Percentiles rank a stretch among this genome's conserved stretches.
phyloP scores from a whole-genome alignment of 2,888 invertebrate species.

The Trachelus iudaicus region DNA sequence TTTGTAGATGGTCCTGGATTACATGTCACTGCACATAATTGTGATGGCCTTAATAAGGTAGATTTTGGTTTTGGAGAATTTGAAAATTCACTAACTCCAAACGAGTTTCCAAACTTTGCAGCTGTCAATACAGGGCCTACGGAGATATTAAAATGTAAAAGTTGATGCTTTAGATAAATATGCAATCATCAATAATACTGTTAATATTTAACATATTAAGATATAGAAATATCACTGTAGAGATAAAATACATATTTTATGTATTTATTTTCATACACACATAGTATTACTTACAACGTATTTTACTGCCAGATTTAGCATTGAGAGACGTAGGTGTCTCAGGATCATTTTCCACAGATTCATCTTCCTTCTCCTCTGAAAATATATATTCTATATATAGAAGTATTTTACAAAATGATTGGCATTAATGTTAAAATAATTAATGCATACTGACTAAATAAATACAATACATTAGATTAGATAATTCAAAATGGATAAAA shows the following conservation, averaged over 20 bases:
- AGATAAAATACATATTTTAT: neutral
- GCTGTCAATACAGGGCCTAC: slow-evolving; percentile 46
- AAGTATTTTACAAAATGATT: neutral
- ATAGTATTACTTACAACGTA: slow-evolving; percentile 34
- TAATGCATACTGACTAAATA: neutral
- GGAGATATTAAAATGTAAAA: neutral
- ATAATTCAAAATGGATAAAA: neutral
- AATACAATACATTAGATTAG: neutral
- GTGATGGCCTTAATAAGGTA: slow-evolving; percentile 54
- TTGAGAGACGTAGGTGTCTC: slow-evolving; percentile 37
- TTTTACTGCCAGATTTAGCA: slow-evolving; percentile 33
- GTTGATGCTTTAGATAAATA: neutral
- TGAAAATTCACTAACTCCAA: slow-evolving; percentile 42
- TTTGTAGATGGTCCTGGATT: slow-evolving; percentile 39
- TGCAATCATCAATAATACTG: neutral
- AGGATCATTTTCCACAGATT: slow-evolving; percentile 36
- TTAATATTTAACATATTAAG: neutral
- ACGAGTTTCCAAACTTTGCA: slow-evolving; percentile 49
- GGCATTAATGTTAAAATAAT: neutral
- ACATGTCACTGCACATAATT: slow-evolving; percentile 47
- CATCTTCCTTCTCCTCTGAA: slow-evolving; percentile 45
- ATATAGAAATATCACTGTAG: neutral
- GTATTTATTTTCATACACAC: neutral
- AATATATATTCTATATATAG: slow-evolving; percentile 7
- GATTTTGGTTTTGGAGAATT: slow-evolving; percentile 43